Percentiles rank a stretch among this genome's conserved stretches.
Evolutionary conservation across 2,797 vertebrate genomes (phyloP).

Genomic region (Darevskia nairensis): DNA sequence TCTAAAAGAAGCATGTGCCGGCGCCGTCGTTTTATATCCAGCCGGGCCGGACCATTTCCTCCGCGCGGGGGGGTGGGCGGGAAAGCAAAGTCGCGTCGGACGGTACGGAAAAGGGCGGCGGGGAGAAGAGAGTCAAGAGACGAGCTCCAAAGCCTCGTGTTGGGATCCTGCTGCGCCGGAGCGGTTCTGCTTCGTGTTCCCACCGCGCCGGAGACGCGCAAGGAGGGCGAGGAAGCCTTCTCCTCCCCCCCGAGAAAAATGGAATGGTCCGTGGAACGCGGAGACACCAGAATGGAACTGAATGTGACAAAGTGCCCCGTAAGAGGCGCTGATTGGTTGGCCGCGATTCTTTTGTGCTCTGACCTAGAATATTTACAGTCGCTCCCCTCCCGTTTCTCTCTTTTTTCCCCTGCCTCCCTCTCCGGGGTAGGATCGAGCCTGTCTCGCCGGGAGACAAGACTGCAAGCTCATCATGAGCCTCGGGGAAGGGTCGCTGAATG

Average conservation of each 20-base stretch:
- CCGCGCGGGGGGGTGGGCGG: background rate
- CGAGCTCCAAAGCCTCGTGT: too few relatives aligned
- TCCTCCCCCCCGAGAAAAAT: background rate
- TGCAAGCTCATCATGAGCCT: too few relatives aligned
- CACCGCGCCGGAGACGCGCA: background rate
- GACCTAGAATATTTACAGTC: constrained; percentile 21
- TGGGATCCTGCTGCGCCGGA: too few relatives aligned
- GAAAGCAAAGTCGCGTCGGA: too few relatives aligned
- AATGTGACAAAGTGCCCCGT: constrained; percentile 27
- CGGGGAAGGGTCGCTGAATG: background rate
- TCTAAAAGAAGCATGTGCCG: constrained; percentile 55
- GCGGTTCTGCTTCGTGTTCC: too few relatives aligned
- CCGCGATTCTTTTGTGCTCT: constrained; percentile 45
- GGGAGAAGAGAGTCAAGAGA: too few relatives aligned
- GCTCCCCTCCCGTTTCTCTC: too few relatives aligned
- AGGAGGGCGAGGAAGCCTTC: accelerated
- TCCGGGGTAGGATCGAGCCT: accelerated
- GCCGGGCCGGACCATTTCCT: background rate
- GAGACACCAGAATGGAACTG: constrained; percentile 56
- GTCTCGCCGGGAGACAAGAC: background rate
- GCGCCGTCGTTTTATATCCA: constrained; percentile 17
- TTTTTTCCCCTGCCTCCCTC: background rate
- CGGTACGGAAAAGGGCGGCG: background rate
- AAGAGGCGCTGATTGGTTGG: constrained; percentile 55
- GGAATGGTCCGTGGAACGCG: constrained; percentile 59